phyloP scores from a whole-genome alignment of 2,888 invertebrate genomes.

The Deilephila porcellus region DNA sequence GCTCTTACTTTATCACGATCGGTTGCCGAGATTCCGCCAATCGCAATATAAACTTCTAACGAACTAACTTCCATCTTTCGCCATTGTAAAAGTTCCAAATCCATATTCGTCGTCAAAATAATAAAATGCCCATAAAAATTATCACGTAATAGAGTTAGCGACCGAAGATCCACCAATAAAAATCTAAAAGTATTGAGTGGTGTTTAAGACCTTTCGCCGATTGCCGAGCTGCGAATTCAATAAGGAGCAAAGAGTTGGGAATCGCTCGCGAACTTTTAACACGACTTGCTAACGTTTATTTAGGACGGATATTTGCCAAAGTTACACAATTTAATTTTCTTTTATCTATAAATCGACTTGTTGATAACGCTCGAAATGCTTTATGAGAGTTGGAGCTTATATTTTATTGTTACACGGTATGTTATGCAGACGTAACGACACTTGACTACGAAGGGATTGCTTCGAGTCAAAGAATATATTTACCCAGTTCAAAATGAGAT shows the following conservation, averaged over 20 bases:
- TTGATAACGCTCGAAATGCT: not conserved
- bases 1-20: not conserved
- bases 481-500: too few relatives aligned
- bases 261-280: not conserved
- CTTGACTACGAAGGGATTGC: not conserved
- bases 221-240: not conserved
- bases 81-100: constrained; percentile 4
- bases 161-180: not conserved
- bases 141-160: constrained; percentile 1
- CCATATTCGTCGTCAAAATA: not conserved
- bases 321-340: constrained; percentile 18
- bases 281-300: constrained; percentile 3
- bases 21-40: not conserved
- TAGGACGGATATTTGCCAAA: constrained; percentile 13
- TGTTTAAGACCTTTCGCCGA: not conserved
- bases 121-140: constrained; percentile 12
- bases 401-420: not conserved
- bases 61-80: not conserved
- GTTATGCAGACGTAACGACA: not conserved
- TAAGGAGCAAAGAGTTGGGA: constrained; percentile 2
- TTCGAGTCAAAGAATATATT: too few relatives aligned
- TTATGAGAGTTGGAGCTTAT: not conserved
- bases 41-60: constrained; percentile 12
- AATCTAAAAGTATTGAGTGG: not conserved
- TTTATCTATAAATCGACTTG: not conserved